These are phyloP conservation scores for Hiodon tergisus DNA, from an alignment of 2,113 vertebrate genomes.

Conservation along the genomic window DNA sequence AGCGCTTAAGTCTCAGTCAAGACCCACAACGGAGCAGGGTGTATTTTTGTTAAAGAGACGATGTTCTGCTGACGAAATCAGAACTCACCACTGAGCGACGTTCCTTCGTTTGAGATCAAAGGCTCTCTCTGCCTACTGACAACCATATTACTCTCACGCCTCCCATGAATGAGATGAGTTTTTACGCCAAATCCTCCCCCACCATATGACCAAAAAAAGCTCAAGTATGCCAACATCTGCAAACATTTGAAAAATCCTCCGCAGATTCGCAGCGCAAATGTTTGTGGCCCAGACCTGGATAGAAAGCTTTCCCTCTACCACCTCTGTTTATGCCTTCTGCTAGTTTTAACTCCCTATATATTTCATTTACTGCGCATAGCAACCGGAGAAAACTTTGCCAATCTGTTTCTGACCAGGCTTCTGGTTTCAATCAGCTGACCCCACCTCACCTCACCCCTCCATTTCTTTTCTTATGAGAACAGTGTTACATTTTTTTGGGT, in stretches of 20 bases:
- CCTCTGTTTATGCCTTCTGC: conserved; percentile 11
- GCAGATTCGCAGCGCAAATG: conserved; percentile 47
- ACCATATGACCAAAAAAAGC: conserved; percentile 57
- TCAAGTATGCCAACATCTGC: conserved; percentile 69
- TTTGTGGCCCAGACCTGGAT: conserved; percentile 46
- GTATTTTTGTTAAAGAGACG: neutral
- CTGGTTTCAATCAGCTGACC: neutral
- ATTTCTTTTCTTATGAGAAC: too few species aligned
- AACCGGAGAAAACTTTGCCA: neutral
- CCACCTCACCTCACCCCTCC: too few species aligned
- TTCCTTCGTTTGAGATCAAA: conserved; percentile 61
- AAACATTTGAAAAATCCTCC: conserved; percentile 69
- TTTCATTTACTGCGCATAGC: neutral
- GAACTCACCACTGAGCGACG: neutral
- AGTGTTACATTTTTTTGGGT: neutral
- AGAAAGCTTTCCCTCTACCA: conserved; percentile 25
- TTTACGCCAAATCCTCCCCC: conserved; percentile 52
- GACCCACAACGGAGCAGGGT: too few species aligned
- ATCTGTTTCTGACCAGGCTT: neutral
- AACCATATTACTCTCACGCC: conserved; percentile 52
- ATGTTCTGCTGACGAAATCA: neutral
- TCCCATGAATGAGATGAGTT: conserved; percentile 51
- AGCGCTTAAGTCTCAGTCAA: too few species aligned
- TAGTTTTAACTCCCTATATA: neutral
- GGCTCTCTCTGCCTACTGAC: conserved; percentile 55